Evolutionary conservation across 92 coral and sea anemone genomes (phyloP).

Genomic region (Siderastrea radians): DNA sequence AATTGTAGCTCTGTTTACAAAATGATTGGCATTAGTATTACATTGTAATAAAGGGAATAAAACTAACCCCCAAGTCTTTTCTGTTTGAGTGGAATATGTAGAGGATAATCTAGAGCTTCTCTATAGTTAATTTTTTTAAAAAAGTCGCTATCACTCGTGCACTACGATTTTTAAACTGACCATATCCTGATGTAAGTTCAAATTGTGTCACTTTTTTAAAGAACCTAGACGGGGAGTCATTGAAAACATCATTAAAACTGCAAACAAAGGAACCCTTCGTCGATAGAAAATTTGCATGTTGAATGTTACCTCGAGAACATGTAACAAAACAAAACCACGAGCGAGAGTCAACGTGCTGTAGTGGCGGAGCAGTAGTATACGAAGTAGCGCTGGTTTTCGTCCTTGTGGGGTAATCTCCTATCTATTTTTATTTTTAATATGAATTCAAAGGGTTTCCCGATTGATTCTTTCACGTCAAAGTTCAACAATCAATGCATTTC

Average conservation of each 20-base stretch:
- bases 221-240: neutral
- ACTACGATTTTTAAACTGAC: neutral
- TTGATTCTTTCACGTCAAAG: neutral
- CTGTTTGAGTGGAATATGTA: neutral
- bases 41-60: neutral
- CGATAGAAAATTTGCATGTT: constrained; percentile 31
- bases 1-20: too few relatives aligned
- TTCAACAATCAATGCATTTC: neutral
- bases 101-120: neutral
- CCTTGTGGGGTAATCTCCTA: neutral
- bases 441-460: constrained; percentile 1
- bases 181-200: neutral
- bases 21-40: neutral
- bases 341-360: neutral
- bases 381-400: neutral
- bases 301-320: neutral
- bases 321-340: neutral
- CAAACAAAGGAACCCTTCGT: constrained; percentile 30
- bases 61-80: neutral
- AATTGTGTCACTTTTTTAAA: neutral
- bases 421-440: neutral
- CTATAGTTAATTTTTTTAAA: neutral
- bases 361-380: neutral
- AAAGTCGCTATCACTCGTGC: neutral
- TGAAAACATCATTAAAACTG: constrained; percentile 33